Base-by-base conservation (phyloP, 37 sponge, comb jelly and placozoan genomes). In the Aphrocallistes beatrix region DNA sequence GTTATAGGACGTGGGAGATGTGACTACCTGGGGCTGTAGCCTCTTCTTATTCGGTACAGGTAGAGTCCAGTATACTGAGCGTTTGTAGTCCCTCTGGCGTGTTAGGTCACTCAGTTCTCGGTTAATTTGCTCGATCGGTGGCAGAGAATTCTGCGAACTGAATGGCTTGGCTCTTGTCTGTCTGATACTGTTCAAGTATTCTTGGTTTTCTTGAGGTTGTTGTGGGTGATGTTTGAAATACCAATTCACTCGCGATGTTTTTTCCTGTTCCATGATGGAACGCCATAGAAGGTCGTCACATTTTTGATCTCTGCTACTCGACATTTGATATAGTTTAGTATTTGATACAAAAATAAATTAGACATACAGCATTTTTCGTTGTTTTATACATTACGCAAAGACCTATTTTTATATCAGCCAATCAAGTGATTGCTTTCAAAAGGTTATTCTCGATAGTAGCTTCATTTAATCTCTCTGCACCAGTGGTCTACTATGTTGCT, bases 251-350 rank as follows among this genome's bases (percentile, higher is more conserved):
- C 75, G 10, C 8, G 10, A 25, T 6, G 75, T 60, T 30, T 60
- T 60, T 13, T 60, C 75, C n/a, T 60, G 75, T 28, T 60, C 75
- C 75, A 60, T 60, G 8, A 60, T 60, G 25, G 75, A 60, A 25
- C 75, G 10, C 75, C 75, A 60, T 60, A 60, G 75, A 60, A 60
- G 34, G 75, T 60, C 75, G 75, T 60, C 75, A 60, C 75, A 60
- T 28, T 60, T 60, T 13, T 60, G 75, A 60, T 60, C 34, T 60
- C 75, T 60, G 75, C 75, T 60, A 60, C 75, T 60, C 34, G 75
- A 60, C 75, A 60, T 60, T 42, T 60, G 34, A 25, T 8, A 28
- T 28, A 60, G 3, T 21, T 3, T 6, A 21, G n/a, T 60, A 60
- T 19, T 60, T 6, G n/a, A 60, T 60, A 60, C 21, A 60, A 60